phyloP scores from a whole-genome alignment of 2,888 invertebrate species.

The Polyommatus icarus region DNA sequence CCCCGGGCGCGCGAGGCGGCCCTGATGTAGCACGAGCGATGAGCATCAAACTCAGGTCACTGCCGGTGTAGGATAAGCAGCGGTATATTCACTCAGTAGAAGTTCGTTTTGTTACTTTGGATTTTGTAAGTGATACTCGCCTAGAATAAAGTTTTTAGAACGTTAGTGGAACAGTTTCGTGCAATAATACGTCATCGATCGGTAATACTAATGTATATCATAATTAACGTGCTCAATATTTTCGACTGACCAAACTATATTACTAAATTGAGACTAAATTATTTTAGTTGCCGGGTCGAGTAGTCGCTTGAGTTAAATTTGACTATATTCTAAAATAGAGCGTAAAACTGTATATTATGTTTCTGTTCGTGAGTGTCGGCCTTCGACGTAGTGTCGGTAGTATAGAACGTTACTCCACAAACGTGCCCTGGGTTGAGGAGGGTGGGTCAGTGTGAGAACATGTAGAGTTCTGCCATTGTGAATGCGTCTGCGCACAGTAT shows the following conservation, averaged over 20 bases:
- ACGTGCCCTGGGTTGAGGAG: neutral
- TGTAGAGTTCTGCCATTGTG: neutral
- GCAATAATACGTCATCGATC: constrained; percentile 72
- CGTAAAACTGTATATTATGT: constrained; percentile 13
- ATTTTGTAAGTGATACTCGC: constrained; percentile 46
- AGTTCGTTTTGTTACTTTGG: constrained; percentile 47
- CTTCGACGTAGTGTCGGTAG: neutral
- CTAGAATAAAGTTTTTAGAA: constrained; percentile 47
- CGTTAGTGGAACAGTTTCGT: constrained; percentile 66
- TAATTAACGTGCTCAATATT: constrained; percentile 72
- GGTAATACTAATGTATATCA: constrained; percentile 57
- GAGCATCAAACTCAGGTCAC: constrained; percentile 61
- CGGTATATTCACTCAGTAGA: constrained; percentile 44
- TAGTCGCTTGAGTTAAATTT: constrained; percentile 33
- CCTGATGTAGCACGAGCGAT: constrained; percentile 46
- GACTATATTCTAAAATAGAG: constrained; percentile 17
- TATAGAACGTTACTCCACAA: neutral
- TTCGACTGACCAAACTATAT: constrained; percentile 78
- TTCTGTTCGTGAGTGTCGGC: constrained; percentile 2
- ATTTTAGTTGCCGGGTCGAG: constrained; percentile 42
- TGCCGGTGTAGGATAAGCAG: constrained; percentile 66
- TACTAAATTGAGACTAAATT: constrained; percentile 48
- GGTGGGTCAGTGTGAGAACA: neutral
- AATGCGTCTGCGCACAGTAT: neutral
- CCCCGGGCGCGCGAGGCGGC: neutral